These are phyloP conservation scores for Myripristis jacobus DNA, from an alignment of 2,797 vertebrate genomes.

Conservation along the genomic window DNA sequence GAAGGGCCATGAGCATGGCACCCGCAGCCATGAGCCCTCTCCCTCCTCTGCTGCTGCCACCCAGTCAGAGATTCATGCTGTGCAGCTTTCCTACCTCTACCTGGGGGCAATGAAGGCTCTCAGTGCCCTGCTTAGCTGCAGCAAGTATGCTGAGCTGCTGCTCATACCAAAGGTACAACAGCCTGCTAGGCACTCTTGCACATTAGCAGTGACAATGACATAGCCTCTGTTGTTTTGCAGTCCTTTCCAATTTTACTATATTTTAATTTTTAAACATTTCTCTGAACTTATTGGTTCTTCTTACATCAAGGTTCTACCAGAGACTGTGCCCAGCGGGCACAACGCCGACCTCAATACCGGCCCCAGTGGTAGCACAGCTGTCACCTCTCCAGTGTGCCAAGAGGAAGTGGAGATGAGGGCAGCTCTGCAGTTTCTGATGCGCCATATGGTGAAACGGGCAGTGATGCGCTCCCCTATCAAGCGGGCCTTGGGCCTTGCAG, in stretches of 20 bases:
- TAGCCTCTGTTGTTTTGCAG: too few relatives aligned
- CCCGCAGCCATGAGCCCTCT: slow-evolving; percentile 83
- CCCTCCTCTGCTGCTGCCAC: slow-evolving; percentile 50
- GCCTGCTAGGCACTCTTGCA: background rate
- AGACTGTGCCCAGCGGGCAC: slow-evolving; percentile 88
- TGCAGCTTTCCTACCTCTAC: slow-evolving; percentile 96
- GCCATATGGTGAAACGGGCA: slow-evolving; percentile 97
- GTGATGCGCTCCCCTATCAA: slow-evolving; percentile 98
- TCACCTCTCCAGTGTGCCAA: slow-evolving; percentile 89
- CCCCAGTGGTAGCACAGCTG: slow-evolving; percentile 59
- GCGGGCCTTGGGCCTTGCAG: slow-evolving; percentile 90
- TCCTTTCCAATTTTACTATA: too few relatives aligned
- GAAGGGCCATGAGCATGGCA: slow-evolving; percentile 89
- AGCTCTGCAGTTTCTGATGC: slow-evolving; percentile 96
- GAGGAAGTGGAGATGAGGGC: slow-evolving; percentile 95
- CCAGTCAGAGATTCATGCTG: slow-evolving; percentile 92
- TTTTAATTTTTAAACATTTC: too few relatives aligned
- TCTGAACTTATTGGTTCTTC: background rate
- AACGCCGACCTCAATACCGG: slow-evolving; percentile 87
- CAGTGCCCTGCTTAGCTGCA: slow-evolving; percentile 95
- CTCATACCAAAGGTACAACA: slow-evolving; percentile 92
- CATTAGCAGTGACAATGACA: background rate
- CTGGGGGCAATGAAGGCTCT: slow-evolving; percentile 98
- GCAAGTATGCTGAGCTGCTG: slow-evolving; percentile 96
- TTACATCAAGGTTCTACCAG: slow-evolving; percentile 64